phyloP scores from a whole-genome alignment of 2,797 vertebrate genomes.

The Threskiornis aethiopicus region DNA sequence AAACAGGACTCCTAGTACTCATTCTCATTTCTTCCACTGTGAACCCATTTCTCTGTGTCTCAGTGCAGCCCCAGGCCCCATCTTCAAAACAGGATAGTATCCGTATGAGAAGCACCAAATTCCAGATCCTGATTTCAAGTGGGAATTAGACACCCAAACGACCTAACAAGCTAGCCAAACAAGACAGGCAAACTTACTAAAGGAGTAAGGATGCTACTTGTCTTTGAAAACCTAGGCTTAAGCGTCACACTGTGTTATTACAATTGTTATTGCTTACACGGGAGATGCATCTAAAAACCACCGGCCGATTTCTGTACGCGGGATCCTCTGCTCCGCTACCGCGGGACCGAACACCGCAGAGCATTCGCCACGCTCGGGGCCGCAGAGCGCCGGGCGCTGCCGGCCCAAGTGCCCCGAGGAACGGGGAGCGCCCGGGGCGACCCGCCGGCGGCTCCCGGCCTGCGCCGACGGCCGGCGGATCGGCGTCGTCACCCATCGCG shows the following conservation, averaged over 20 bases:
- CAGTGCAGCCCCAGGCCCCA: background rate
- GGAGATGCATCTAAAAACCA: no score
- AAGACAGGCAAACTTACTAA: background rate
- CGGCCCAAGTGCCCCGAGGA: accelerated
- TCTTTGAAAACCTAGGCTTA: background rate
- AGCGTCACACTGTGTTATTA: no score
- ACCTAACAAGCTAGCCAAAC: background rate
- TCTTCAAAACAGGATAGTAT: background rate
- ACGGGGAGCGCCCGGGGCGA: accelerated
- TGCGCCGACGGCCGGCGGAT: accelerated
- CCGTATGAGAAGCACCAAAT: background rate
- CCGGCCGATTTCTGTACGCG: background rate
- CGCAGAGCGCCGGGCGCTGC: accelerated
- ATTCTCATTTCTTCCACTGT: background rate
- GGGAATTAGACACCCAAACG: background rate
- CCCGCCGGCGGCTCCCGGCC: accelerated
- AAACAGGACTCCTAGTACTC: background rate
- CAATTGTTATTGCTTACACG: background rate
- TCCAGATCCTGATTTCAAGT: background rate
- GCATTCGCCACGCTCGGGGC: accelerated
- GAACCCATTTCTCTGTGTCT: background rate
- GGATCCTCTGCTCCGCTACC: background rate
- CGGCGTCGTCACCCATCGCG: no score
- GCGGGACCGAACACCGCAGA: accelerated
- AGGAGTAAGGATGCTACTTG: background rate